phyloP scores from a whole-genome alignment of 2,113 vertebrate species.

The Puntigrus tetrazona region DNA sequence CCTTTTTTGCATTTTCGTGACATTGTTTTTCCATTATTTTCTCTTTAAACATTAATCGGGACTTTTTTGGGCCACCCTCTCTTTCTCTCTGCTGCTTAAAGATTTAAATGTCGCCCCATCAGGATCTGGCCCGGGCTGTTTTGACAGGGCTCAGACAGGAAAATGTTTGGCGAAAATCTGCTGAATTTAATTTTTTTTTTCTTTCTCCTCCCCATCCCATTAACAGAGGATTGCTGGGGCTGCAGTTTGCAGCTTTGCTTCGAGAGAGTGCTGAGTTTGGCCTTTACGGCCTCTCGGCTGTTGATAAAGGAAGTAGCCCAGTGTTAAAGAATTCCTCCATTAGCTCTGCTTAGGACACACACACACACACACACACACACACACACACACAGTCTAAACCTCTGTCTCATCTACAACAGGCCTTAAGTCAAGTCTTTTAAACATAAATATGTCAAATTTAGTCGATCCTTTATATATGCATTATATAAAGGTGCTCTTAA shows the following conservation, averaged over 20 bases:
- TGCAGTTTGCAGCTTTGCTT: slow-evolving; percentile 63
- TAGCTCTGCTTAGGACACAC: slow-evolving; percentile 25
- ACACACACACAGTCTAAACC: slow-evolving; percentile 14
- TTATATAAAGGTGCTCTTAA: not conserved
- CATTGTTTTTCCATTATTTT: slow-evolving; percentile 91
- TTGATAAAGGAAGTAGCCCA: slow-evolving; percentile 61
- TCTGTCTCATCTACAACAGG: not conserved
- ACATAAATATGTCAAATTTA: not conserved
- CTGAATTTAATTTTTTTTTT: slow-evolving; percentile 69
- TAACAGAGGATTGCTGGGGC: slow-evolving; percentile 66
- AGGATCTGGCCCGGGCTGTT: slow-evolving; percentile 62
- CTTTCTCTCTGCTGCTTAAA: slow-evolving; percentile 64
- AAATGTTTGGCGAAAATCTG: slow-evolving; percentile 75
- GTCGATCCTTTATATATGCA: not conserved
- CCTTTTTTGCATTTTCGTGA: slow-evolving; percentile 74
- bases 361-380: slow-evolving; percentile 30
- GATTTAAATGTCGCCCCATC: slow-evolving; percentile 74
- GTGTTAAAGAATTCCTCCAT: slow-evolving; percentile 44
- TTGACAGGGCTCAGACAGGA: slow-evolving; percentile 68
- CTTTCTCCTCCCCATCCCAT: slow-evolving; percentile 53
- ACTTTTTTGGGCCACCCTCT: slow-evolving; percentile 75
- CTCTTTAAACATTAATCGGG: slow-evolving; percentile 95
- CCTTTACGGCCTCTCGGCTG: slow-evolving; percentile 62
- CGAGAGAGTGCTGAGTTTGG: slow-evolving; percentile 68
- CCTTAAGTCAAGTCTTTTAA: not conserved